Percentiles rank a stretch among this genome's conserved stretches.
These are phyloP conservation scores for Oceanites oceanicus DNA, from an alignment of 2,113 vertebrate genomes.

Conservation along the genomic window DNA sequence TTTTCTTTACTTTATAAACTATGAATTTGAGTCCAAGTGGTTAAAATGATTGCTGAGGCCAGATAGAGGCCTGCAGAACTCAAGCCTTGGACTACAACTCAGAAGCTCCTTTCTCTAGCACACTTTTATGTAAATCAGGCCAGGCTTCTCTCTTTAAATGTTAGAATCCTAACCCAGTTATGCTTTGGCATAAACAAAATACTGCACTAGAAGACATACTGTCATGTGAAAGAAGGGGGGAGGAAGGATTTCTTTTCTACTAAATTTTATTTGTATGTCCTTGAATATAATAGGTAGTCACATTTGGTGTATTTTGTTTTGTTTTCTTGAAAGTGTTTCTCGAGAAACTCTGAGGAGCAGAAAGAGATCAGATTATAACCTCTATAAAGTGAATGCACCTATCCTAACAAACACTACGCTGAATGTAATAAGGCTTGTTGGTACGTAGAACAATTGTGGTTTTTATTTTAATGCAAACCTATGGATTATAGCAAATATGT, in stretches of 20 bases:
- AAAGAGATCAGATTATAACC: conserved; percentile 94
- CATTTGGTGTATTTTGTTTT: not conserved
- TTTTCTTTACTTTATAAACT: not conserved
- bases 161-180: not conserved
- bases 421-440: conserved; percentile 95
- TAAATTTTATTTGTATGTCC: not conserved
- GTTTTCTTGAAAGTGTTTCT: conserved; percentile 79
- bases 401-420: conserved; percentile 98
- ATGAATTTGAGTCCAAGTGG: not conserved
- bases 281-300: not conserved
- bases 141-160: not conserved
- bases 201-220: not conserved
- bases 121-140: not conserved
- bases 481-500: not conserved
- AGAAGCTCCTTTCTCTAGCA: not conserved
- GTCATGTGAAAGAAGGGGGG: not conserved
- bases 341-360: conserved; percentile 90
- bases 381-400: conserved; percentile 91
- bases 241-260: not conserved
- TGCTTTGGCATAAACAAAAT: not conserved
- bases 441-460: conserved; percentile 76
- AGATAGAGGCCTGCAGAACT: not conserved
- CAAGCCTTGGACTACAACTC: not conserved
- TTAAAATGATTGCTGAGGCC: not conserved
- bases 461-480: not conserved